Conservation (phyloP, 2,797 vertebrate genomes). For the Cryptoprocta ferox region DNA sequence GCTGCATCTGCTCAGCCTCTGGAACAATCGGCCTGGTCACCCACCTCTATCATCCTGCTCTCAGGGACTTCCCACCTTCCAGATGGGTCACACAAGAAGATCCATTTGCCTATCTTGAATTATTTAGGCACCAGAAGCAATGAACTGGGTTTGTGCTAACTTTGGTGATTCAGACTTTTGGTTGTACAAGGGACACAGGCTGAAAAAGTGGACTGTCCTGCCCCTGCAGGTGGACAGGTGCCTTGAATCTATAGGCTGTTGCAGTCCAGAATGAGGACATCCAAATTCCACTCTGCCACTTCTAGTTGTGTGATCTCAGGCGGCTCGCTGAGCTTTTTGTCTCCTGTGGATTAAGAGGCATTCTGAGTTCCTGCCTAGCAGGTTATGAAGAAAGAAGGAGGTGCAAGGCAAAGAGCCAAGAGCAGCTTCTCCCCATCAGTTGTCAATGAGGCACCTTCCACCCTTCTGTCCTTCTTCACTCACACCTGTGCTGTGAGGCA, state of each 20-base stretch:
- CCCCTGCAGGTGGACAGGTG: neutral
- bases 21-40: neutral
- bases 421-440: accelerated
- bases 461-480: neutral
- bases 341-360: neutral
- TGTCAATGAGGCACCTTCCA: neutral
- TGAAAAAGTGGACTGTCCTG: neutral
- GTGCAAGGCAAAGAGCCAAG: neutral
- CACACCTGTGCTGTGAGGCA: neutral
- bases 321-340: neutral
- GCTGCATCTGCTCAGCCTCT: accelerated
- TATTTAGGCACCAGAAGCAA: neutral
- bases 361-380: accelerated
- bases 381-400: neutral
- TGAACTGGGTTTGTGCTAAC: neutral
- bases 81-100: too few relatives aligned
- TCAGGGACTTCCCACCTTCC: neutral
- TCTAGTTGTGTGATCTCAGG: neutral
- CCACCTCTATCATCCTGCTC: neutral
- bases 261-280: neutral
- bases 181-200: neutral
- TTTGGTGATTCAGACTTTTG: neutral
- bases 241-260: too few relatives aligned
- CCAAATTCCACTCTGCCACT: neutral
- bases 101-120: neutral